Evolutionary conservation across 2,797 vertebrate species (phyloP).

Genomic region (Cuniculus paca): DNA sequence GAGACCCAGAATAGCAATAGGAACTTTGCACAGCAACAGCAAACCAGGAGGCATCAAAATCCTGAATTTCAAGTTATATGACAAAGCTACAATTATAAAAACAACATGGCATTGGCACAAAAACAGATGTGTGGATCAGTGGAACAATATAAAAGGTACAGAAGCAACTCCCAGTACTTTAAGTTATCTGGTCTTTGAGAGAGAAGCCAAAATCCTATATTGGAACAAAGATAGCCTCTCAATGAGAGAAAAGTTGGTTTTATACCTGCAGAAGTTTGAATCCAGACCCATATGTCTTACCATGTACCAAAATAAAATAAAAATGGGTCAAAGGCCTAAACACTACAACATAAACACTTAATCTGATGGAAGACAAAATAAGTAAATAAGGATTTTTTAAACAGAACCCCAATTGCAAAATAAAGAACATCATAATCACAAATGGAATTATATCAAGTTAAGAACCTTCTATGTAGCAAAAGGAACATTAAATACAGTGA

Average conservation of each 20-base stretch:
- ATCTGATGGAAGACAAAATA: neutral
- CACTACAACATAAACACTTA: neutral
- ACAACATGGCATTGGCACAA: neutral
- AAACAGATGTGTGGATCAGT: neutral
- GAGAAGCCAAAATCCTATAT: neutral
- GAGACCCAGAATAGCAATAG: too few species aligned
- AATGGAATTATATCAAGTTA: neutral
- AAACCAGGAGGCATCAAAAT: too few species aligned
- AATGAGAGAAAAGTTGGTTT: neutral
- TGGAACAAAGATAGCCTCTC: neutral
- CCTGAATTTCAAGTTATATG: too few species aligned
- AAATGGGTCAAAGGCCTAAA: neutral
- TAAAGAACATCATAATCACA: neutral
- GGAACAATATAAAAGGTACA: neutral
- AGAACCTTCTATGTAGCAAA: neutral
- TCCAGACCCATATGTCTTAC: neutral
- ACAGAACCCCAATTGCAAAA: neutral
- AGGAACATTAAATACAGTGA: neutral
- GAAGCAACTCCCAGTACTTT: neutral
- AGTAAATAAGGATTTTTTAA: neutral
- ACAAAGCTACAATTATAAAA: too few species aligned
- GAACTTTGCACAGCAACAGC: neutral
- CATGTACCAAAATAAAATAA: neutral
- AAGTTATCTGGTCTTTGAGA: neutral
- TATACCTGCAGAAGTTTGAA: neutral